These are phyloP conservation scores for Enteromius argenteus DNA, from an alignment of 2,797 vertebrate species.

Conservation along the genomic window DNA sequence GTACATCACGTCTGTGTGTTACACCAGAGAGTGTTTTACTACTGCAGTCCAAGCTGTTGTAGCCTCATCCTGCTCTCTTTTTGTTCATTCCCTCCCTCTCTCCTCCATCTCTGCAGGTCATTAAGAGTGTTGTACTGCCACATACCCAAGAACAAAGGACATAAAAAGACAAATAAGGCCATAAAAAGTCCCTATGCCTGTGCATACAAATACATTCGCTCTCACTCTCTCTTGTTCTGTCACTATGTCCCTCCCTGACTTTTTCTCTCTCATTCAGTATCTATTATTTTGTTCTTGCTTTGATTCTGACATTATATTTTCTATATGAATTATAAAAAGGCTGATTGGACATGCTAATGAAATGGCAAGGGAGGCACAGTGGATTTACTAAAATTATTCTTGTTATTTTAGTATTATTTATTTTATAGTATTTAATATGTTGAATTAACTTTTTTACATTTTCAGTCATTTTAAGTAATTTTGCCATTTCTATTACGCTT, in stretches of 20 bases:
- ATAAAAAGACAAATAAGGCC: conserved; percentile 84
- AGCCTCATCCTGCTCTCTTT: conserved; percentile 53
- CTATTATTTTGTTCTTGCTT: conserved; percentile 26
- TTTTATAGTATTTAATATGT: not conserved
- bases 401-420: not conserved
- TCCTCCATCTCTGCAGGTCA: conserved; percentile 48
- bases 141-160: conserved; percentile 77
- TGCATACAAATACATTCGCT: conserved; percentile 79
- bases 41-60: conserved; percentile 55
- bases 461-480: not conserved
- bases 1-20: conserved; percentile 52
- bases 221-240: conserved; percentile 18
- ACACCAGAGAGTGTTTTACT: conserved; percentile 57
- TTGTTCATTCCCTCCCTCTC: conserved; percentile 39
- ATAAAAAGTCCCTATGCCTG: conserved; percentile 80
- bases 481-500: not conserved
- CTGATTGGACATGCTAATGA: conserved; percentile 10
- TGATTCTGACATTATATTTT: conserved; percentile 6
- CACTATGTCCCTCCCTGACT: conserved; percentile 8
- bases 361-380: not conserved
- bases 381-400: not conserved
- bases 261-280: conserved; percentile 25
- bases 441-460: too few species aligned
- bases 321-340: conserved; percentile 32
- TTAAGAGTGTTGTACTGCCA: conserved; percentile 78